Conservation (phyloP, 2,888 invertebrate species). For the Cephus pygmeus region DNA sequence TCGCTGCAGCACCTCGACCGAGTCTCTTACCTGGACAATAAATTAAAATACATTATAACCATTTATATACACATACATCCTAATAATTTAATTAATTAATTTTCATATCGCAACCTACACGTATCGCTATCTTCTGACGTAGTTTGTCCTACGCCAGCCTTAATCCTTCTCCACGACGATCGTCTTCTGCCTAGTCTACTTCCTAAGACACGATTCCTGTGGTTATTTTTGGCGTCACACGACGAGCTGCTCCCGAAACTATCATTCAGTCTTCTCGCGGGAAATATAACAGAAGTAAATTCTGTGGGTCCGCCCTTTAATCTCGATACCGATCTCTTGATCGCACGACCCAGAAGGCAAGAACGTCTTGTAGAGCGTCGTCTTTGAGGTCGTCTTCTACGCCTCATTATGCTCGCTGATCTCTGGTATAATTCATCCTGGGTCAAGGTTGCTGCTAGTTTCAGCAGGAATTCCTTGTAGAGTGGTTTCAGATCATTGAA, state of each 20-base stretch:
- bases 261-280: conserved; percentile 59
- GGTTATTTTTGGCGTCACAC: conserved; percentile 56
- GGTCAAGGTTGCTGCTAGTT: conserved; percentile 88
- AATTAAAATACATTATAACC: not conserved
- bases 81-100: not conserved
- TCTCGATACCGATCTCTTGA: conserved; percentile 61
- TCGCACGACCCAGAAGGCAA: conserved; percentile 58
- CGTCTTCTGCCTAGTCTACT: conserved; percentile 54
- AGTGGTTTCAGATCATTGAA: conserved; percentile 92
- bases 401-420: conserved; percentile 89
- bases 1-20: conserved; percentile 49
- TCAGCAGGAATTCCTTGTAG: conserved; percentile 89
- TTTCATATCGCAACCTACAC: conserved; percentile 40
- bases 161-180: conserved; percentile 48
- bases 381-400: conserved; percentile 64
- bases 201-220: conserved; percentile 54
- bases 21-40: conserved; percentile 45
- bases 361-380: conserved; percentile 55
- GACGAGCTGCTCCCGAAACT: conserved; percentile 63
- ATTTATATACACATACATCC: not conserved
- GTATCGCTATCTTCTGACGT: conserved; percentile 64
- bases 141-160: conserved; percentile 47
- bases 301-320: conserved; percentile 61
- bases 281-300: conserved; percentile 65
- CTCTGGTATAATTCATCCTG: conserved; percentile 91